Base-by-base conservation (phyloP, 2,888 invertebrate species). In the Euzetes globulus region DNA sequence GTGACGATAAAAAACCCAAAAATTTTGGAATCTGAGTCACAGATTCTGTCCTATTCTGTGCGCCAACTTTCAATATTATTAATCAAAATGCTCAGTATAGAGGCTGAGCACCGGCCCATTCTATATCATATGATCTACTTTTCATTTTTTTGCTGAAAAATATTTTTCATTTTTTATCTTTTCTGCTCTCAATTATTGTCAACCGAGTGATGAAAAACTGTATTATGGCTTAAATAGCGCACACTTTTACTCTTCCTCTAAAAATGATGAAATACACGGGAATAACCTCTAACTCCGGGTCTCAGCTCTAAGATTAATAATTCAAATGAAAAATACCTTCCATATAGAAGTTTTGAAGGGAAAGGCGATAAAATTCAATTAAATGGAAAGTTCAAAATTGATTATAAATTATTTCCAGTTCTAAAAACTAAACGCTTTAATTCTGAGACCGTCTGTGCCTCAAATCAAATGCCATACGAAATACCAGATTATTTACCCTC, bases 161-260 rank as follows among this genome's bases (percentile, higher is more conserved):
- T 58, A 58, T 58, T 58, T 58, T 58, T 58, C 58, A 58, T 58
- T 58, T 58, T 58, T 58, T 27, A 27, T 58, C 58, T 29, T 17
- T 22, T 55, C 19, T 65, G 15, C 37, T 37, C 63, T 65, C 63
- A 65, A 65, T 65, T 65, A 65, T 65, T 65, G 37, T 65, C 63
- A 65, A 37, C 37, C 63, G 63, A 65, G 11, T 19, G 19, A 60
- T 29, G 60, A 68, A 19, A 68, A 47, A 70, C 70, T 70, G 13
- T 70, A 47, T 47, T 70, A 70, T 47, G 47, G 37, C 37, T 37
- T 47, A 70, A 70, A 45, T 45, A 37, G 22, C 33, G 25, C 41
- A 19, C 45, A 25, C n/a, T 45, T n/a, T 19, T 45, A 19, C 19
- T 70, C 47, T 13, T 45, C 45, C 41, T 41, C 41, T 9, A 13